A percentile compares a stretch with the other conserved stretches of the same genome.
Evolutionary conservation across 2,797 vertebrate genomes (phyloP).

Genomic region (Pseudocheirus occidentalis): DNA sequence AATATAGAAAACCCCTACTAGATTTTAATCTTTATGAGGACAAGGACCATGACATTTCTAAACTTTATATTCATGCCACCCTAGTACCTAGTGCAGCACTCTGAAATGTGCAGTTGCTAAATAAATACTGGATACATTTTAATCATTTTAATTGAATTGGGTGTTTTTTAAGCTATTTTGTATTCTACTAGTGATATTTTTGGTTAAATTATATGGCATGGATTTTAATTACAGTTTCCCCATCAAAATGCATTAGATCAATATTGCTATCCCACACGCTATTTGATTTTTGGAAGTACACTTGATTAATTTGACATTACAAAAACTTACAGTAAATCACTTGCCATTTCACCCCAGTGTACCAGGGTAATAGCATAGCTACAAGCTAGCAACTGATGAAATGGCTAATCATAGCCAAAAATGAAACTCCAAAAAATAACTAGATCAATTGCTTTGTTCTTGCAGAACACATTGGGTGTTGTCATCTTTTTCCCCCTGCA

Average conservation of each 20-base stretch:
- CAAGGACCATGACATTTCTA: neutral
- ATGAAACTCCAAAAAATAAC: neutral
- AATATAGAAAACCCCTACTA: neutral
- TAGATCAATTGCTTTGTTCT: neutral
- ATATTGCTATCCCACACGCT: neutral
- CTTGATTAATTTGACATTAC: slow-evolving; percentile 6
- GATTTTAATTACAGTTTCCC: slow-evolving; percentile 18
- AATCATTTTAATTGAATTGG: neutral
- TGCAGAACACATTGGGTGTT: neutral
- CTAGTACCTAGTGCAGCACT: neutral
- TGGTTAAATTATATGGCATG: neutral
- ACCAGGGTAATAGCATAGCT: neutral
- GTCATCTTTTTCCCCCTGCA: neutral
- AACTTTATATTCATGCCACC: no score
- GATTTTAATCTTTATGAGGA: neutral
- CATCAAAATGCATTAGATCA: neutral
- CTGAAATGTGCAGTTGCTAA: neutral
- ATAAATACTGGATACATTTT: neutral
- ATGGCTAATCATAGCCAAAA: neutral
- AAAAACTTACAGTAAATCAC: slow-evolving; percentile 3
- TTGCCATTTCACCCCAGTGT: neutral
- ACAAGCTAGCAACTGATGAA: neutral
- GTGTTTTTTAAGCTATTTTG: neutral
- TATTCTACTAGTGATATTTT: neutral
- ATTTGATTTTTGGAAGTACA: neutral